phyloP scores from a whole-genome alignment of 2,797 vertebrate species.

The Ateles fusciceps region DNA sequence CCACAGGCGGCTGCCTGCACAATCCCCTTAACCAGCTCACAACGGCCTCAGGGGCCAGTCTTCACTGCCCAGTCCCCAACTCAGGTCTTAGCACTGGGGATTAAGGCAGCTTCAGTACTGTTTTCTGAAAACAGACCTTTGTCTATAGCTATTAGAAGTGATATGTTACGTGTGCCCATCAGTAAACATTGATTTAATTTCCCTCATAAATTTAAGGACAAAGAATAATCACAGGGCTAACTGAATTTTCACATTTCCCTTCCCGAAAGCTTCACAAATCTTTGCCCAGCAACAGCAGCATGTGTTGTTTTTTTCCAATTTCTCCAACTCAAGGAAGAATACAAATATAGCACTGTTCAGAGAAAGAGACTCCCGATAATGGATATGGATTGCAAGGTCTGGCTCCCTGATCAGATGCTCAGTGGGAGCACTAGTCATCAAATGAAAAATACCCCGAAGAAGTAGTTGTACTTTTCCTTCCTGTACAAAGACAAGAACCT shows the following conservation, averaged over 20 bases:
- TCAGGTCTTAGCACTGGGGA: neutral
- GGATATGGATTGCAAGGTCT: neutral
- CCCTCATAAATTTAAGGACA: conserved; percentile 51
- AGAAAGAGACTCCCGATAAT: neutral
- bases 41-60: neutral
- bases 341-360: neutral
- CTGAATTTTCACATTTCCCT: conserved; percentile 43
- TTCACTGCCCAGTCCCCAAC: no score
- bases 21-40: neutral
- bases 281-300: conserved; percentile 48
- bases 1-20: fast-evolving
- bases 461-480: neutral
- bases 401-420: neutral
- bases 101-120: neutral
- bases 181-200: conserved; percentile 44
- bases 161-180: neutral
- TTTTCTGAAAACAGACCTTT: conserved; percentile 17
- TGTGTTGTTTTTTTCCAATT: neutral
- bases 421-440: neutral
- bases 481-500: neutral
- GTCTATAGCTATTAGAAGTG: neutral
- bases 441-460: conserved; percentile 20
- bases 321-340: neutral
- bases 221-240: conserved; percentile 32
- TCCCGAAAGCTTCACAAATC: conserved; percentile 46